Evolutionary conservation across 2,797 vertebrate genomes (phyloP), one percentile per base, ranked within the genome.

Genomic region (Lateolabrax maculatus): DNA sequence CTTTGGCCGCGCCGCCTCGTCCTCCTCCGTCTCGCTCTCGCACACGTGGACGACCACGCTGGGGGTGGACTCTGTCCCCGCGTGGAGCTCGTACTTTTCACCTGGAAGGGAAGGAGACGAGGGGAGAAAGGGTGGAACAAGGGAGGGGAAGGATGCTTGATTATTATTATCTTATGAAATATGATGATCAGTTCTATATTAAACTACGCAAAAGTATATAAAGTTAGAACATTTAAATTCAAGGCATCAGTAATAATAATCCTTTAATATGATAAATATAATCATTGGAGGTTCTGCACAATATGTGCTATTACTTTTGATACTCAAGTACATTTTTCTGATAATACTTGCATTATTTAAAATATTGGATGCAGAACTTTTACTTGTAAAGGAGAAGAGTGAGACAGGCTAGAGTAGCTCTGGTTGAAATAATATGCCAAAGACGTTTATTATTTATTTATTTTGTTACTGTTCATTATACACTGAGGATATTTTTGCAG

Each of bases 41-140:
- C 98, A 99, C 85, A 99, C 98, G 4, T 99, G 98, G 71, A 99
- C 98, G 0, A 99, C 98, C 29, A 99, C 98, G 1, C 98, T 99
- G 3, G 98, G 98, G 6, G 98, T 99, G 4, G 97, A 99, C 84
- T 99, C 98, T 0, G 98, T 99, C 31, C 98, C 98, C 0, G 98
- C 97, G 0, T 99, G 98, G 36, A 99, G 96, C 92, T 99, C 98
- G 0, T 99, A 99, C 88, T 99, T 97, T 83, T 99, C 98, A 65
- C 98, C 98, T 99, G 83, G 1, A 43, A 8, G 15, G 29, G 29
- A 48, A 5, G 31, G 21, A 46, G 11, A n/a, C 18, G 37, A 48
- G 25, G 3, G 18, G 15, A 12, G 48, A n/a, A 15, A 21, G 60
- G 8, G 15, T 7, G 48, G 52, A 39, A 60, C 11, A 55, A 55